Evolutionary conservation across 2,797 vertebrate species (phyloP), one percentile per base, ranked within the genome.

Genomic region (Octomys mimax): DNA sequence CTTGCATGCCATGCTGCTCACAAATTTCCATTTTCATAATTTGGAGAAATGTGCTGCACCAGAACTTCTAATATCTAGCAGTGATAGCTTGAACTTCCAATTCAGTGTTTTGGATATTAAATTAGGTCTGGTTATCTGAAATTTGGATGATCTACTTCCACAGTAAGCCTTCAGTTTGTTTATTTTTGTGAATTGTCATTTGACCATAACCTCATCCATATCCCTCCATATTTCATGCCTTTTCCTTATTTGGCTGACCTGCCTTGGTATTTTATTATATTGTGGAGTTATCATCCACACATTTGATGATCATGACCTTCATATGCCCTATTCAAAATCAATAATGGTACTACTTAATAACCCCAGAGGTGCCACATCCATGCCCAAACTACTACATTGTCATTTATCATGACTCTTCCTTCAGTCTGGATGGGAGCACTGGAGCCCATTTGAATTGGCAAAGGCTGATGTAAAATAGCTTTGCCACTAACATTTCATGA

Each of bases 401-500:
- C 52, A 46, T 75, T 84, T 66, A 31, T 80, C 62, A 75, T 59
- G 33, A 1, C 36, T 85, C 24, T 94, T 33, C 52, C 73, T 92
- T 91, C 31, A 61, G 73, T 82, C 42, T 46, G 61, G 46, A 16
- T 39, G 52, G 92, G 79, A 80, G 14, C 31, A 14, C 46, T 46
- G 82, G 89, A 91, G 86, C 57, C 91, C 39, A 14, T 96, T 91
- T 95, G 89, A 95, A 89, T 52, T 87, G 89, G 89, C 93, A 91
- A 92, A 73, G 68, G n/a, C 62, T 89, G 86, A 77, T 71, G 54
- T 86, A 95, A 97, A 97, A 83, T 75, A 86, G 78, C 64, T 91
- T 91, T 91, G 89, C 91, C 95, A 85, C 87, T 93, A 49, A 57
- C 75, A 66, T 94, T 96, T 87, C 89, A 89, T 87, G 91, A 97